Conservation (phyloP, 2,888 invertebrate species). For the Philonicus albiceps region DNA sequence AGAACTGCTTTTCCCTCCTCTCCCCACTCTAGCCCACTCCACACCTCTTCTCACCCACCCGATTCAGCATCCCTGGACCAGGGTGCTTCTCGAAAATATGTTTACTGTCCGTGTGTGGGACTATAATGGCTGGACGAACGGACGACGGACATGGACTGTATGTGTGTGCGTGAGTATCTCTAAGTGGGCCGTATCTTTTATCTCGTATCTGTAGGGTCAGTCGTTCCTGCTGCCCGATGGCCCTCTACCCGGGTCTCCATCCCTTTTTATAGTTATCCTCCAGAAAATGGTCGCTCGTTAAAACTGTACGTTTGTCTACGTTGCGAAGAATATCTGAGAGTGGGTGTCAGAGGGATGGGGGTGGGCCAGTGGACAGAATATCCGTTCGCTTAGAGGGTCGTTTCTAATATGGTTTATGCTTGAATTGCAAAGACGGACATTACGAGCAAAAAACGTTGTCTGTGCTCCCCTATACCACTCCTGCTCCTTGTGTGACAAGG, state of each 20-base stretch:
- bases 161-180: neutral
- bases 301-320: slow-evolving; percentile 41
- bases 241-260: neutral
- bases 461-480: neutral
- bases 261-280: slow-evolving; percentile 38
- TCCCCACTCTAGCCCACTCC: too few species aligned
- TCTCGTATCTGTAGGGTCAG: slow-evolving; percentile 24
- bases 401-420: slow-evolving; percentile 40
- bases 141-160: neutral
- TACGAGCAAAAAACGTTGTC: slow-evolving; percentile 38
- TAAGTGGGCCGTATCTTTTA: neutral
- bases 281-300: slow-evolving; percentile 40
- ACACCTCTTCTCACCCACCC: too few species aligned
- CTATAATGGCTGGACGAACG: slow-evolving; percentile 1
- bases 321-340: slow-evolving; percentile 9
- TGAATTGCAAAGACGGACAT: slow-evolving; percentile 39
- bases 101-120: slow-evolving; percentile 30
- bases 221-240: slow-evolving; percentile 25
- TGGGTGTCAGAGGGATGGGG: neutral
- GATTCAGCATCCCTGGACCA: neutral
- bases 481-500: neutral
- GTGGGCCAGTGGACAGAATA: slow-evolving; percentile 29
- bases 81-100: slow-evolving; percentile 35
- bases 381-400: slow-evolving; percentile 28
- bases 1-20: neutral